Percentiles rank a stretch among this genome's conserved stretches.
These are phyloP conservation scores for Gorsachius goisagi DNA, from an alignment of 2,113 vertebrate genomes.

Conservation along the genomic window DNA sequence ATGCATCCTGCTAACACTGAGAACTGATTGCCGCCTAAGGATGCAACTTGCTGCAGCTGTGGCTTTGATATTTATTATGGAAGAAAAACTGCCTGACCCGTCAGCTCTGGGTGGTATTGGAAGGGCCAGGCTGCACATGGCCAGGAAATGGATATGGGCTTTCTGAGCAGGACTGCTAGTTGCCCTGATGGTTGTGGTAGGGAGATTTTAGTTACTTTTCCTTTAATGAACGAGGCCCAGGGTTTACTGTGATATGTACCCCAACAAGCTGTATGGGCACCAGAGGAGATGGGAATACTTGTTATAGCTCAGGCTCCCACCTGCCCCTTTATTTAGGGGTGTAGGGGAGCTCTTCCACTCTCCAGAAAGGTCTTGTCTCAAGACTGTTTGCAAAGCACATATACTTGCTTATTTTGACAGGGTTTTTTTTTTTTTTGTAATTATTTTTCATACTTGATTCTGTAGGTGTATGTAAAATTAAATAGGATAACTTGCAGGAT, in stretches of 20 bases:
- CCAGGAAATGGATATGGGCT: not conserved
- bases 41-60: not conserved
- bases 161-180: not conserved
- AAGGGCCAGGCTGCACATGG: not conserved
- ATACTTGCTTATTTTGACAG: not conserved
- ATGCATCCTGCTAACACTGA: not conserved
- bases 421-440: fast-evolving
- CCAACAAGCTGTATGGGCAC: not conserved
- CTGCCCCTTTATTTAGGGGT: not conserved
- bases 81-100: not conserved
- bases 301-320: not conserved
- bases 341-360: not conserved
- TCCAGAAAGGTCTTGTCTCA: not conserved
- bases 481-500: not conserved
- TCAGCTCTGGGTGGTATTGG: not conserved
- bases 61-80: not conserved
- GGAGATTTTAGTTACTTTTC: not conserved
- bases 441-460: not conserved
- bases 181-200: not conserved
- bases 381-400: not conserved
- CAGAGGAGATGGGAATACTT: not conserved
- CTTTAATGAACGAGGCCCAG: not conserved
- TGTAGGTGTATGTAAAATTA: not conserved
- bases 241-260: not conserved
- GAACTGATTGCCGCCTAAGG: not conserved